Evolutionary conservation across 2,797 vertebrate species (phyloP).

Genomic region (Mormyrus proboscirostris): DNA sequence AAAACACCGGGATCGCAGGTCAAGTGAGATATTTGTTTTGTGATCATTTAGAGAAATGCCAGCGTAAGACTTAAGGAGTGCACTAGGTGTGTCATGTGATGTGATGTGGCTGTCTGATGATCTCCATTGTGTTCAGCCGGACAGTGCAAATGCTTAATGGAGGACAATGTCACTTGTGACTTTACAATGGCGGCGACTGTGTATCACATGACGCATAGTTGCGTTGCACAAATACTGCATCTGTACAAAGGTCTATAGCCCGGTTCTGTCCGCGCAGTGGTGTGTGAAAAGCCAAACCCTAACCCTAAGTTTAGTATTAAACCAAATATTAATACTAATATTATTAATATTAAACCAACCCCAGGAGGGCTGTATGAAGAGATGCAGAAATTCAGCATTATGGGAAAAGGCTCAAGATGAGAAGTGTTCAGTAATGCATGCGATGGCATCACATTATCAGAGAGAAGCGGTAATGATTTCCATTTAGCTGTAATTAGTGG

Average conservation of each 20-base stretch:
- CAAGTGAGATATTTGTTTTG: neutral
- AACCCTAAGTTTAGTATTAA: neutral
- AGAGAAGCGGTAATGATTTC: conserved; percentile 26
- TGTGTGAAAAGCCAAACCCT: neutral
- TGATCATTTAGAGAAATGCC: neutral
- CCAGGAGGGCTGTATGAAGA: neutral
- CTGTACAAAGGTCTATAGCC: neutral
- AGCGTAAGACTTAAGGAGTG: neutral
- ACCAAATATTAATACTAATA: neutral
- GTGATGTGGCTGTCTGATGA: neutral
- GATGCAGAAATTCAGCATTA: neutral
- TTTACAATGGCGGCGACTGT: neutral
- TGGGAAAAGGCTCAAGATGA: neutral
- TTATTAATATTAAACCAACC: neutral
- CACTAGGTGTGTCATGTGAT: neutral
- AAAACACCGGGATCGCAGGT: neutral
- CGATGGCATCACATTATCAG: neutral
- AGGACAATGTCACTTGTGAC: neutral
- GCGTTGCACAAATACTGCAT: neutral
- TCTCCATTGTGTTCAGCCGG: neutral
- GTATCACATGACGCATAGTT: neutral
- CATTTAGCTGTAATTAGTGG: conserved; percentile 36
- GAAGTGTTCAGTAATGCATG: neutral
- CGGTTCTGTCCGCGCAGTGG: neutral
- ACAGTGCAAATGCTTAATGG: neutral